phyloP scores from a whole-genome alignment of 1,140 invertebrate genomes.

The Brachionus plicatilis region DNA sequence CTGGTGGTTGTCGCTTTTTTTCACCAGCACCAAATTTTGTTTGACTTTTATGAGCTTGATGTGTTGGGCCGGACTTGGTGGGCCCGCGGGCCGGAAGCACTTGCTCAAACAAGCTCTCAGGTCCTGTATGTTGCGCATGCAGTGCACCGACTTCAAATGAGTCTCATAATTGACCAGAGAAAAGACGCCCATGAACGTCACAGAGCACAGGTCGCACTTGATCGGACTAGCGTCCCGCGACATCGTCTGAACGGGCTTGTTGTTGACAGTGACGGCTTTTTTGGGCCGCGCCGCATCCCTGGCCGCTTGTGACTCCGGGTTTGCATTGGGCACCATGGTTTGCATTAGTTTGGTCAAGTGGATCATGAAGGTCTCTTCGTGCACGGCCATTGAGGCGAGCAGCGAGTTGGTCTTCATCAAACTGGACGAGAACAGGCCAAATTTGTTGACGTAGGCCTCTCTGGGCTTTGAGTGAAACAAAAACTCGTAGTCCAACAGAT shows the following conservation, averaged over 20 bases:
- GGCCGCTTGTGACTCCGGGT: too few relatives aligned
- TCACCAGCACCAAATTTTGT: background rate
- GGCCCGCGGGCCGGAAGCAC: background rate
- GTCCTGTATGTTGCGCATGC: background rate
- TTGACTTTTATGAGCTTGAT: slow-evolving; percentile 26
- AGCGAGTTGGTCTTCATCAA: background rate
- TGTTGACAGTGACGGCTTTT: background rate
- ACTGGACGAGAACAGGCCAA: background rate
- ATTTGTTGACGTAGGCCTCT: background rate
- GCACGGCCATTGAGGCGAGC: background rate
- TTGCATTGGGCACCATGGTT: background rate
- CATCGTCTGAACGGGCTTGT: background rate
- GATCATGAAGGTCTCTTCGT: background rate
- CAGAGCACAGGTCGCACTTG: background rate
- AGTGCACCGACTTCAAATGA: background rate
- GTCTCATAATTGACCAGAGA: background rate
- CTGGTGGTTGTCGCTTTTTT: background rate
- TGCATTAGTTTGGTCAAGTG: background rate
- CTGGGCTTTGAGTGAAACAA: background rate
- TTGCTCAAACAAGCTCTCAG: background rate
- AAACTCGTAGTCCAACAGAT: slow-evolving; percentile 13
- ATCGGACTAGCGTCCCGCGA: background rate
- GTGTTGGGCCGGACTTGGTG: background rate
- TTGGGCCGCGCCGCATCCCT: background rate
- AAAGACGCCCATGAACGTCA: background rate